Base-by-base conservation (phyloP, 2,113 vertebrate genomes). In the Larimichthys polyactis region DNA sequence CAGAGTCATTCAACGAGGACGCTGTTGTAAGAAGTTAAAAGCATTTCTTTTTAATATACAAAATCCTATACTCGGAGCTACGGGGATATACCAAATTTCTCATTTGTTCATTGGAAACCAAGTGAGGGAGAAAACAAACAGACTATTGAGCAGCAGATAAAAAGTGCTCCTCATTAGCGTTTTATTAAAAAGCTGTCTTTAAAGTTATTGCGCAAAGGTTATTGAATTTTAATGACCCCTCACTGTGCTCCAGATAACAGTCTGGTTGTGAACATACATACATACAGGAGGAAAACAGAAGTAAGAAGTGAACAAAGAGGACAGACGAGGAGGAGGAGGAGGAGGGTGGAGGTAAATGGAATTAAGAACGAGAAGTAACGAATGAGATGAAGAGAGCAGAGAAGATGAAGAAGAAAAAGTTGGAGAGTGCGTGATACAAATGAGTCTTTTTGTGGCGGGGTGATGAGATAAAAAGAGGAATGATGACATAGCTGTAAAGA, bases 151-250 rank as follows among this genome's bases (percentile, higher is more conserved):
- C 60, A 60, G 29, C 27, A 44, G 65, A 74, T 27, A 54, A 22
- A 55, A 81, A 71, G 24, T 24, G 27, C 59, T 77, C 60, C 74
- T 85, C 71, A 81, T 89, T 90, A 83, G 71, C 36, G 73, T 60
- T 82, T 80, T 81, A 87, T 77, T 86, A 77, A 86, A 83, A 86
- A 40, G 20, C 44, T 54, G 78, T n/a, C 65, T 85, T 85, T 82
- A 71, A 87, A 83, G 71, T 83, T 85, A 81, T 81, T 86, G 71
- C 81, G 67, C 71, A 78, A 85, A 24, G 70, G 81, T 70, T 84
- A 65, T 78, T 76, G 69, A 84, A 90, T 89, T 88, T 90, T 77
- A 91, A 93, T 81, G 74, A 77, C 68, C 60, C 48, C 83, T 84
- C 48, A 20, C 78, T 90, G 74, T 68, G 78, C 64, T 79, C 78